Conservation (phyloP, 2,888 invertebrate species). For the Incurvaria masculella region DNA sequence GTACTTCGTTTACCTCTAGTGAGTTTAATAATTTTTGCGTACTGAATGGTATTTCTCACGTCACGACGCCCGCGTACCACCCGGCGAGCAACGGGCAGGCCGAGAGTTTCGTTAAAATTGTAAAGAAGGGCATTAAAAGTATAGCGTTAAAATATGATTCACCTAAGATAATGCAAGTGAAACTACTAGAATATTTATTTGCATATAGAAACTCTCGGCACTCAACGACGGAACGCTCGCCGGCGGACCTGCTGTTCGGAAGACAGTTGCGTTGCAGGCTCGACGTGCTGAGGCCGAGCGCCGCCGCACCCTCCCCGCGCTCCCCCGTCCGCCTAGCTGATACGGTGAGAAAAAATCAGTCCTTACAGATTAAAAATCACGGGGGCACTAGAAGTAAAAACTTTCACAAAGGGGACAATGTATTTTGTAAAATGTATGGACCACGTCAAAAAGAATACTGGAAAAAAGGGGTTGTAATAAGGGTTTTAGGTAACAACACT, state of each 20-base stretch:
- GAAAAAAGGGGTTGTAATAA: too few relatives aligned
- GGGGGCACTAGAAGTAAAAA: too few relatives aligned
- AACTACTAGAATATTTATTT: constrained; percentile 12
- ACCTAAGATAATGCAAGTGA: constrained; percentile 1
- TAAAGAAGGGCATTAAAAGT: constrained; percentile 16
- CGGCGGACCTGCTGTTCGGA: not conserved
- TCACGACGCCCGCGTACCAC: constrained; percentile 12
- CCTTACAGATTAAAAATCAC: too few relatives aligned
- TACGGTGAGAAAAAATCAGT: too few relatives aligned
- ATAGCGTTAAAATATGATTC: constrained; percentile 6
- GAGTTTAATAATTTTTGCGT: constrained; percentile 15
- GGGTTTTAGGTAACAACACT: too few relatives aligned
- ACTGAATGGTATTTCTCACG: constrained; percentile 15
- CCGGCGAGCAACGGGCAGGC: constrained; percentile 15
- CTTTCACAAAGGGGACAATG: too few relatives aligned
- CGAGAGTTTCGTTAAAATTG: constrained; percentile 14
- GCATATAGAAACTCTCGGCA: constrained; percentile 13
- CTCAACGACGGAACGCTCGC: constrained; percentile 8
- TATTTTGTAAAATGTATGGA: too few relatives aligned
- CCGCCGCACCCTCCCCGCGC: too few relatives aligned
- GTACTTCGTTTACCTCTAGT: constrained; percentile 11
- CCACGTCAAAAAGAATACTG: too few relatives aligned
- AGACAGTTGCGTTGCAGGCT: too few relatives aligned
- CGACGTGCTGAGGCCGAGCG: too few relatives aligned
- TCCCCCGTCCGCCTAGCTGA: too few relatives aligned